phyloP scores from a whole-genome alignment of 2,888 invertebrate species.

The Litoditis marina region DNA sequence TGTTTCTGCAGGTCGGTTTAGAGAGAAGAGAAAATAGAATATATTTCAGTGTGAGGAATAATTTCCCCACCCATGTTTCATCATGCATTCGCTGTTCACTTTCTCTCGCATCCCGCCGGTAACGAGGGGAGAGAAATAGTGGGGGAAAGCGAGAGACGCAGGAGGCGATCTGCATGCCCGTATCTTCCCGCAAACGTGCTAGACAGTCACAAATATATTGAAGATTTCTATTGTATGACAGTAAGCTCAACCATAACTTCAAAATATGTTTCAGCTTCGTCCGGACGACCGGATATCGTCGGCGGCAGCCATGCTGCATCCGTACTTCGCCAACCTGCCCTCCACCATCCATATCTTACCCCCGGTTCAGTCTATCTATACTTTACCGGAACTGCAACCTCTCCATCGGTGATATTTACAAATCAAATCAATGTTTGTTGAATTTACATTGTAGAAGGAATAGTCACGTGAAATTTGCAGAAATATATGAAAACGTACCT shows the following conservation, averaged over 20 bases:
- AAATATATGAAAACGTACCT: too few relatives aligned
- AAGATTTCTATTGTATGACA: too few relatives aligned
- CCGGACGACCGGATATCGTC: conserved; percentile 84
- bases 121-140: not conserved
- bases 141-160: not conserved
- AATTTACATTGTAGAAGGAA: too few relatives aligned
- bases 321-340: conserved; percentile 86
- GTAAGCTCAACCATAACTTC: too few relatives aligned
- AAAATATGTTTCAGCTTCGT: conserved; percentile 66
- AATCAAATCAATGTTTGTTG: not conserved
- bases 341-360: conserved; percentile 84
- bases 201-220: too few relatives aligned
- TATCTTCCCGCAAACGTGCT: too few relatives aligned
- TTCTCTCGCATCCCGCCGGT: not conserved
- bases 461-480: too few relatives aligned
- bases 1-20: conserved; percentile 48
- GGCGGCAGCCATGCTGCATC: conserved; percentile 79
- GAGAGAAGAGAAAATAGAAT: not conserved
- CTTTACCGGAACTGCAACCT: conserved; percentile 32
- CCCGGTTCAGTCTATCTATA: conserved; percentile 63
- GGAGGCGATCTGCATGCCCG: not conserved
- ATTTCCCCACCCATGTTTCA: not conserved
- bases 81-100: not conserved
- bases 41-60: not conserved
- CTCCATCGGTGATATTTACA: conserved; percentile 4